A percentile compares a stretch with the other conserved stretches of the same genome.
These are phyloP conservation scores for Cantharis lateralis DNA, from an alignment of 2,888 invertebrate genomes.

Conservation along the genomic window DNA sequence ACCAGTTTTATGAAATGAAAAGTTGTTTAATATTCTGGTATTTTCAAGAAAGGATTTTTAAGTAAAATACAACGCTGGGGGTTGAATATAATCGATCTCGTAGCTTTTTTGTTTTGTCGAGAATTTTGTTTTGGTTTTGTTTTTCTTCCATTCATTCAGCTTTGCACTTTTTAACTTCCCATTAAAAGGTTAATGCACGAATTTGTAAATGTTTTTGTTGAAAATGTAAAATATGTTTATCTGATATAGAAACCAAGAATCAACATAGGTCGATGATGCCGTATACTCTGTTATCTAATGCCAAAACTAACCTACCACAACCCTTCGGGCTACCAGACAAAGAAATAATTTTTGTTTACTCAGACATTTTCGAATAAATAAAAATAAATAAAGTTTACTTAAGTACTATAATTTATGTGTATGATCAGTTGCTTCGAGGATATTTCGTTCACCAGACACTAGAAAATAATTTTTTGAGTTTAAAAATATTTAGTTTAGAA, in stretches of 20 bases:
- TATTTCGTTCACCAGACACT: background rate
- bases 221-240: background rate
- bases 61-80: background rate
- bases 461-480: background rate
- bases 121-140: background rate
- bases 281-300: background rate
- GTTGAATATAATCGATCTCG: background rate
- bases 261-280: background rate
- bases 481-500: background rate
- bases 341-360: background rate
- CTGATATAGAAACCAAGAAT: background rate
- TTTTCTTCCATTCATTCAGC: background rate
- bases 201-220: background rate
- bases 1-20: background rate
- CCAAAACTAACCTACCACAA: background rate
- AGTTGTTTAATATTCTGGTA: background rate
- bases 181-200: background rate
- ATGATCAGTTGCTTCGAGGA: background rate
- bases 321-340: background rate
- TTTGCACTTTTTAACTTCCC: background rate
- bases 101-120: background rate
- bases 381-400: background rate
- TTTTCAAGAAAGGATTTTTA: background rate
- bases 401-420: background rate
- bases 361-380: background rate